Conservation (phyloP, 2,113 vertebrate species). For the Hydrolagus affinis region DNA sequence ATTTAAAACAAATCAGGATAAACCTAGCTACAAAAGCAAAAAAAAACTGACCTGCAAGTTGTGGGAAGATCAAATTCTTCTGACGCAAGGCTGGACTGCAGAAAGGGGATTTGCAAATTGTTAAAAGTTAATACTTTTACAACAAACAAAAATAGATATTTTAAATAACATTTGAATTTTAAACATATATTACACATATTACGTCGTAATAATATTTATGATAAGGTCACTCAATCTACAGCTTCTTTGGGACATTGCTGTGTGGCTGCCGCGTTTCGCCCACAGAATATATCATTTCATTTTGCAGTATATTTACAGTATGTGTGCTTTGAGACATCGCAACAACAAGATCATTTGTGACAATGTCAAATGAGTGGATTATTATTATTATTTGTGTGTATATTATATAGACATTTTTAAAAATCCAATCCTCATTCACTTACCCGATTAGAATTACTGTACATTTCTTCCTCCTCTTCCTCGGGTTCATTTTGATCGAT, state of each 20-base stretch:
- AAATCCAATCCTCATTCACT: background rate
- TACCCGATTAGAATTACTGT: slow-evolving; percentile 3
- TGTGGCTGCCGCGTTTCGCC: too few species aligned
- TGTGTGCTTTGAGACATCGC: too few species aligned
- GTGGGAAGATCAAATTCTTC: slow-evolving; percentile 16
- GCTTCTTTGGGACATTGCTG: too few species aligned
- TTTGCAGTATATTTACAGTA: too few species aligned
- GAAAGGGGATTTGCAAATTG: background rate
- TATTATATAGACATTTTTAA: background rate
- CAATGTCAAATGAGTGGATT: background rate
- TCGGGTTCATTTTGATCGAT: slow-evolving; percentile 61
- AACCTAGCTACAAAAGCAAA: background rate
- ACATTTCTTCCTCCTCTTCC: slow-evolving; percentile 38
- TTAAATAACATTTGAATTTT: too few species aligned
- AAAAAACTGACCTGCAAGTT: background rate
- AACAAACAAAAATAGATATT: too few species aligned
- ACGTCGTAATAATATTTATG: too few species aligned
- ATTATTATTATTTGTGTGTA: too few species aligned
- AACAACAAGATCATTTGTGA: too few species aligned
- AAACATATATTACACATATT: too few species aligned
- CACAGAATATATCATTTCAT: too few species aligned
- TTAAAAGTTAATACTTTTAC: background rate
- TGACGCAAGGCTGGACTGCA: slow-evolving; percentile 4
- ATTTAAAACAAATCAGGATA: background rate
- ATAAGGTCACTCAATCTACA: too few species aligned